Conservation (phyloP, 1,140 invertebrate genomes). For the Drosophila seguyi region DNA sequence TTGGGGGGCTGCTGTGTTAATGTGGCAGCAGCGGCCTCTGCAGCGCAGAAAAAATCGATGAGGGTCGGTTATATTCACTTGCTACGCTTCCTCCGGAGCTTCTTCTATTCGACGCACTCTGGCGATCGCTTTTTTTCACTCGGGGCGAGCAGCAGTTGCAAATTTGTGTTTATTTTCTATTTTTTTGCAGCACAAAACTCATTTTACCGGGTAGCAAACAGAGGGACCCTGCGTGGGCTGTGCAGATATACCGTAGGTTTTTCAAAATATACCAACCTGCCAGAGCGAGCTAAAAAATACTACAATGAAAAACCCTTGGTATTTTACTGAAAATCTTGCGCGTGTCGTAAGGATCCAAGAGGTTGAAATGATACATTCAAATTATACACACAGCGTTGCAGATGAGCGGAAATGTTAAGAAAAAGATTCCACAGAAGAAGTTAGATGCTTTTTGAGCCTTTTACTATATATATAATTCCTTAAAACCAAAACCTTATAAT, state of each 20-base stretch:
- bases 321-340: too few relatives aligned
- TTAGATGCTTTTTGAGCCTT: too few relatives aligned
- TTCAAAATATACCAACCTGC: neutral
- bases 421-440: too few relatives aligned
- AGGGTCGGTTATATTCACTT: constrained; percentile 21
- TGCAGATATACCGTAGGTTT: constrained; percentile 20
- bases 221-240: constrained; percentile 19
- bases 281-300: neutral
- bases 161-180: constrained; percentile 49
- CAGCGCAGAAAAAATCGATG: constrained; percentile 73
- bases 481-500: neutral
- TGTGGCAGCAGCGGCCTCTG: constrained; percentile 51
- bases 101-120: constrained; percentile 1
- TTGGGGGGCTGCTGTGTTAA: constrained; percentile 47
- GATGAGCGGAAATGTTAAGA: too few relatives aligned
- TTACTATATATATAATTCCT: too few relatives aligned
- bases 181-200: constrained; percentile 56
- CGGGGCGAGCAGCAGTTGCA: constrained; percentile 7
- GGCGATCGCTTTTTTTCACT: constrained; percentile 33
- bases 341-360: too few relatives aligned
- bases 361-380: too few relatives aligned
- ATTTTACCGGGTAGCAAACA: constrained; percentile 58
- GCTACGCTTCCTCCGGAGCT: constrained; percentile 9
- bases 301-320: neutral
- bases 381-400: too few relatives aligned